A percentile compares a stretch with the other conserved stretches of the same genome.
phyloP scores from a whole-genome alignment of 2,888 invertebrate species.

The Drosophila neutralis region DNA sequence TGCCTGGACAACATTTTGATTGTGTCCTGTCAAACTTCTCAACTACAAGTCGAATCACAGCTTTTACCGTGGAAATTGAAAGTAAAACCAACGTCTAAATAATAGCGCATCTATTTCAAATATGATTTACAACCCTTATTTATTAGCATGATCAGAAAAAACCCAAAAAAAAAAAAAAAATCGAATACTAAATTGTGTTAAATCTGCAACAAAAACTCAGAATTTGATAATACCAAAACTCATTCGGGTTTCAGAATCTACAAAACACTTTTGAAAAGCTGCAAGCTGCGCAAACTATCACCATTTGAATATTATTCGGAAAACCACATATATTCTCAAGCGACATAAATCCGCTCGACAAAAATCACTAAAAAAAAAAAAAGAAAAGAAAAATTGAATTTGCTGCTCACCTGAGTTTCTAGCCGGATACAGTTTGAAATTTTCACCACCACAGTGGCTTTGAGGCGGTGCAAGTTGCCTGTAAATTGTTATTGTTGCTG shows the following conservation, averaged over 20 bases:
- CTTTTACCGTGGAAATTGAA: background rate
- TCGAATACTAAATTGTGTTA: background rate
- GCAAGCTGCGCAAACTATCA: background rate
- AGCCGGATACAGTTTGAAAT: conserved; percentile 74
- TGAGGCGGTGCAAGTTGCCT: conserved; percentile 18
- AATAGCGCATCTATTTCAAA: too few species aligned
- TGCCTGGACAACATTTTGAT: background rate
- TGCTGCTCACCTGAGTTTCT: conserved; percentile 65
- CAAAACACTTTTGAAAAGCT: background rate
- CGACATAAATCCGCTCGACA: too few species aligned
- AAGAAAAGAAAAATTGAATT: background rate
- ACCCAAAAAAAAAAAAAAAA: too few species aligned
- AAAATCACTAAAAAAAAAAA: background rate
- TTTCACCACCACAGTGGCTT: conserved; percentile 43
- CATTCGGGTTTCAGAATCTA: background rate
- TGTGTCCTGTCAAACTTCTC: background rate
- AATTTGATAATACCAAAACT: background rate
- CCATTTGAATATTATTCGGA: background rate
- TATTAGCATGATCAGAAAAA: too few species aligned
- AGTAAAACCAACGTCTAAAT: background rate
- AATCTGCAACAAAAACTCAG: background rate
- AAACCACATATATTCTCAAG: background rate
- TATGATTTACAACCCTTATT: too few species aligned
- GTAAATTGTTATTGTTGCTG: background rate
- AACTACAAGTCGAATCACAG: background rate